Evolutionary conservation across 2,797 vertebrate genomes (phyloP).

Genomic region (Buphagus erythrorhynchus): DNA sequence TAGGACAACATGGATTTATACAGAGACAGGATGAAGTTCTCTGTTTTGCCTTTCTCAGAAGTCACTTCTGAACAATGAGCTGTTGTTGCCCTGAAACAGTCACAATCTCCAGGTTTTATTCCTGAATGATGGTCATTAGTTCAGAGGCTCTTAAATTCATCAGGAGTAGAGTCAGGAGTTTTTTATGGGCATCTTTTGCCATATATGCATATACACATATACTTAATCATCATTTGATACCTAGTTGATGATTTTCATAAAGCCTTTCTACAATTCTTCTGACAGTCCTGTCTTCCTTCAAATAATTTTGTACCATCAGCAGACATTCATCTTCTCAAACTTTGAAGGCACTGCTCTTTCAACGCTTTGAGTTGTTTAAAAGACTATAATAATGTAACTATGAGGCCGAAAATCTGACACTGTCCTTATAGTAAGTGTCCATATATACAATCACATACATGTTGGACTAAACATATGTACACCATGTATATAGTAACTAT

Average conservation of each 20-base stretch:
- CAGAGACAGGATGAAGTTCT: neutral
- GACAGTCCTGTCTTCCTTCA: neutral
- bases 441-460: neutral
- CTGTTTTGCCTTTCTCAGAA: neutral
- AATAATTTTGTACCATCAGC: neutral
- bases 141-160: neutral
- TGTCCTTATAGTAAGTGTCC: neutral
- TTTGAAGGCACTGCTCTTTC: neutral
- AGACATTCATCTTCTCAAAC: neutral
- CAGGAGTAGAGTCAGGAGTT: neutral
- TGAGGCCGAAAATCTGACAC: neutral
- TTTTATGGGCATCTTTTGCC: neutral
- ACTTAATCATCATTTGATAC: neutral
- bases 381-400: neutral
- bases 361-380: neutral
- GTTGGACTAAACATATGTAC: neutral
- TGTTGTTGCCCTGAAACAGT: rapidly evolving
- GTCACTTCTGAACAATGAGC: neutral
- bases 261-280: neutral
- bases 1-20: neutral
- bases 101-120: neutral
- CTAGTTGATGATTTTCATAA: neutral
- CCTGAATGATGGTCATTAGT: neutral
- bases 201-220: neutral
- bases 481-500: neutral